Evolutionary conservation across 1,140 invertebrate species (phyloP).

Genomic region (Drosophila athabasca): DNA sequence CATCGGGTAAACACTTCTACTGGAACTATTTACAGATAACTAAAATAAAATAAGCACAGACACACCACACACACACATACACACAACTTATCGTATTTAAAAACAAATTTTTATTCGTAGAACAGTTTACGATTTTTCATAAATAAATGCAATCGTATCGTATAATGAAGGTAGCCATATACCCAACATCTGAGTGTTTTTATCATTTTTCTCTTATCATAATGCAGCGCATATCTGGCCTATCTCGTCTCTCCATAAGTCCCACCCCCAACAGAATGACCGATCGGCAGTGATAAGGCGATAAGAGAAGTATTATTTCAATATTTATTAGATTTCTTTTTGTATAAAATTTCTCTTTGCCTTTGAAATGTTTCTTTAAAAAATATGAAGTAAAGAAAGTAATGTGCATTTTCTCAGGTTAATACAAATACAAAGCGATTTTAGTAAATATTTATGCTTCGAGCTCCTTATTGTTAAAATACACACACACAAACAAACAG

Average conservation of each 20-base stretch:
- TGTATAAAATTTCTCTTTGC: constrained; percentile 56
- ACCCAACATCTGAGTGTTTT: constrained; percentile 38
- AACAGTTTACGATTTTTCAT: constrained; percentile 61
- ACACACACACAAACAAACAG: constrained; percentile 53
- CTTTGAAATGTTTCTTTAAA: constrained; percentile 31
- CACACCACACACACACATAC: too few relatives aligned
- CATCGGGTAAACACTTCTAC: constrained; percentile 7
- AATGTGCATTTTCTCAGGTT: constrained; percentile 73
- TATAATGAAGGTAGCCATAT: constrained; percentile 61
- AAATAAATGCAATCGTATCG: constrained; percentile 57
- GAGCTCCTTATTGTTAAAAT: constrained; percentile 74
- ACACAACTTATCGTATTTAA: constrained; percentile 50
- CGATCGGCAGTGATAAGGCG: background rate
- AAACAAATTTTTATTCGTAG: constrained; percentile 57
- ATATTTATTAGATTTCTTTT: constrained; percentile 47
- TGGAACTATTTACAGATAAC: constrained; percentile 3
- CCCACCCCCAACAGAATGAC: too few relatives aligned
- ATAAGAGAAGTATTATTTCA: constrained; percentile 13
- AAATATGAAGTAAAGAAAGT: constrained; percentile 46
- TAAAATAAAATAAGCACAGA: too few relatives aligned
- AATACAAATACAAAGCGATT: constrained; percentile 74
- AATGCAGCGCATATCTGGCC: background rate
- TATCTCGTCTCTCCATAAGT: too few relatives aligned
- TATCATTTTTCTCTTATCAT: background rate
- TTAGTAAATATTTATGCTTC: constrained; percentile 68